phyloP scores from a whole-genome alignment of 64 coral and sea anemone species.

The Orbicella faveolata region DNA sequence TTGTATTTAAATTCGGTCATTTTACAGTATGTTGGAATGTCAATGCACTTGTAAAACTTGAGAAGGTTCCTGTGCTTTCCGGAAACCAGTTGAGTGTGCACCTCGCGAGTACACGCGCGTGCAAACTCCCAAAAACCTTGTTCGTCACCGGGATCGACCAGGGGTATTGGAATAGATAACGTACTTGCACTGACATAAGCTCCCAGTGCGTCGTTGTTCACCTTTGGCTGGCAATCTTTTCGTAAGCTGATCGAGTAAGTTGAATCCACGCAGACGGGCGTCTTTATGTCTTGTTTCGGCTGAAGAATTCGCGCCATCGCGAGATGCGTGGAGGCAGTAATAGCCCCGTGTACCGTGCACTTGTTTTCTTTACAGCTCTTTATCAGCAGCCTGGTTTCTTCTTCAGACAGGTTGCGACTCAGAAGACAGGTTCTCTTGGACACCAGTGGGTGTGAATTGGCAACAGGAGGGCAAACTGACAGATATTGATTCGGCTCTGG shows the following conservation, averaged over 20 bases:
- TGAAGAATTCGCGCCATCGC: conserved; percentile 56
- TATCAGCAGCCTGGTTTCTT: conserved; percentile 41
- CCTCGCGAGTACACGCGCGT: conserved; percentile 47
- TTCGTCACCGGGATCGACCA: neutral
- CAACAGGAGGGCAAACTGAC: conserved; percentile 54
- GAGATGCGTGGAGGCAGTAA: conserved; percentile 48
- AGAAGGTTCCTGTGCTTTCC: conserved; percentile 50
- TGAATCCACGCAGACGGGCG: conserved; percentile 41
- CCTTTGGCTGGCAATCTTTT: conserved; percentile 58
- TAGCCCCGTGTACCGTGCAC: conserved; percentile 54
- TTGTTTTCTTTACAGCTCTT: conserved; percentile 48
- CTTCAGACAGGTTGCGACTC: conserved; percentile 24
- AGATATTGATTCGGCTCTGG: conserved; percentile 59
- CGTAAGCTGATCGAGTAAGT: conserved; percentile 40
- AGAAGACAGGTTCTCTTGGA: conserved; percentile 60
- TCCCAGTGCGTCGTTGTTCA: conserved; percentile 63
- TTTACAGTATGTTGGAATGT: conserved; percentile 8
- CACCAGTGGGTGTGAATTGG: conserved; percentile 19
- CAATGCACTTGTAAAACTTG: conserved; percentile 44
- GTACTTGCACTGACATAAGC: conserved; percentile 42
- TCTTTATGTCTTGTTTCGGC: neutral
- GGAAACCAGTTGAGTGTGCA: conserved; percentile 22
- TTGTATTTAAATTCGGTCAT: conserved; percentile 31
- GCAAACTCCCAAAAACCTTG: conserved; percentile 81
- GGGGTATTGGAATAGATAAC: conserved; percentile 43